Base-by-base conservation (phyloP, 1,140 invertebrate species). In the Penaeus indicus region DNA sequence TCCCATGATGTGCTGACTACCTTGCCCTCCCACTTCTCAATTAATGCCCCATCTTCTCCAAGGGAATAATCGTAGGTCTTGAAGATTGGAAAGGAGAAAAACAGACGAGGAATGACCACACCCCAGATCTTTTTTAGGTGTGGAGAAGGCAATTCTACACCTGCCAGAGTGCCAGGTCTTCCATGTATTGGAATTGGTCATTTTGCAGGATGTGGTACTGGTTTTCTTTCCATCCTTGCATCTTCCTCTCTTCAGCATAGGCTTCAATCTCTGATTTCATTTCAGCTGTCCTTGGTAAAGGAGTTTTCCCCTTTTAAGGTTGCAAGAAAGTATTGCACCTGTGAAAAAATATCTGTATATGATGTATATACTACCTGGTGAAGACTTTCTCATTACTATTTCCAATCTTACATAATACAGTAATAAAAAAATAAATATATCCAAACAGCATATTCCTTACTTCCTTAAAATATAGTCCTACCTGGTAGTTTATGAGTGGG, bases 281-380 rank as follows among this genome's bases (percentile, higher is more conserved):
- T 62, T 88, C 80, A 77, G 64, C 67, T 38, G 25, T 5, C 22
- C 54, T 25, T 4, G 80, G 80, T 22, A 88, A 61, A 47, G 25
- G 83, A 21, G 72, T 64, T 25, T 72, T 27, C 27, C 86, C 86
- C 86, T 25, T 54, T 88, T 32, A 88, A 61, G 8, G 67, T 84
- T 18, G 79, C 80, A 1, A 88, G 21, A 32, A 88, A 88, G 47
- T 88, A 88, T 54, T 62, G 81, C 62, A 88, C 86, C 86, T 88
- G 25, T 18, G 21, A 61, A 60, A 32, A 61, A 64, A 62, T 32
- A 60, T 42, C 63, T n/a, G 64, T 18, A 42, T 38, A 38, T 69
- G 3, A 2, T 18, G 27, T 67, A 38, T 25, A 54, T 42, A n/a
- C 4, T 54, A 61, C 27, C n/a, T 61, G n/a, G 54, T 54, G 54